Conservation (phyloP, 2,113 vertebrate genomes). For the Cryptomyrus ogoouensis region DNA sequence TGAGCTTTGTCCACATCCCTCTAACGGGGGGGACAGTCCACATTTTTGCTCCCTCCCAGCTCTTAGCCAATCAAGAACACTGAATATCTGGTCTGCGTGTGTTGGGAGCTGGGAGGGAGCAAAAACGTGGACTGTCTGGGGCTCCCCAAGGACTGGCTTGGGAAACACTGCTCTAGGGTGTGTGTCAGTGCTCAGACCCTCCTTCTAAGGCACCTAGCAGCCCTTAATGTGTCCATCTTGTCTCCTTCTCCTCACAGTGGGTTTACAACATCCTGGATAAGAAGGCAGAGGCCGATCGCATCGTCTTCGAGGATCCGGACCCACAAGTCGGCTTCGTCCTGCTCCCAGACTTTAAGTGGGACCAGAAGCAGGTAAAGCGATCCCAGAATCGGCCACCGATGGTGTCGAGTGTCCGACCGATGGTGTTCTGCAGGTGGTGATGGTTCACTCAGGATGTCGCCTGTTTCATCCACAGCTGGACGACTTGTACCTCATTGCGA, state of each 20-base stretch:
- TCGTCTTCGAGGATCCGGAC: conserved; percentile 83
- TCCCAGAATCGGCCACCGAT: background rate
- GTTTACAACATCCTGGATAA: conserved; percentile 93
- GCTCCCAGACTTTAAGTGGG: conserved; percentile 93
- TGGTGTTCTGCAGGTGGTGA: background rate
- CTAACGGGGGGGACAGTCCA: background rate
- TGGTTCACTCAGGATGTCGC: background rate
- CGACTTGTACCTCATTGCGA: conserved; percentile 86
- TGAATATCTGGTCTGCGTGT: background rate
- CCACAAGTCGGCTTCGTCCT: conserved; percentile 75
- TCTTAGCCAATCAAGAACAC: background rate
- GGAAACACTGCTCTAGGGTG: background rate
- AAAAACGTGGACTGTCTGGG: background rate
- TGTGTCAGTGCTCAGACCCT: background rate
- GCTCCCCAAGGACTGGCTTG: background rate
- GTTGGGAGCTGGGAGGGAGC: background rate
- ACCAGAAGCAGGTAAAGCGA: conserved; percentile 81
- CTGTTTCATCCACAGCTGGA: conserved; percentile 62
- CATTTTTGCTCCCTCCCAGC: background rate
- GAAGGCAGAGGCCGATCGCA: conserved; percentile 82
- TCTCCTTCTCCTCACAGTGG: conserved; percentile 67
- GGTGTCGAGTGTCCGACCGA: background rate
- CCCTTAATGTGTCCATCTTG: background rate
- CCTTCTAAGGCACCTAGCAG: background rate
- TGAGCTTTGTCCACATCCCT: background rate